Percentiles rank a stretch among this genome's conserved stretches.
Evolutionary conservation across 2,113 vertebrate species (phyloP).

Genomic region (Todiramphus chloris): DNA sequence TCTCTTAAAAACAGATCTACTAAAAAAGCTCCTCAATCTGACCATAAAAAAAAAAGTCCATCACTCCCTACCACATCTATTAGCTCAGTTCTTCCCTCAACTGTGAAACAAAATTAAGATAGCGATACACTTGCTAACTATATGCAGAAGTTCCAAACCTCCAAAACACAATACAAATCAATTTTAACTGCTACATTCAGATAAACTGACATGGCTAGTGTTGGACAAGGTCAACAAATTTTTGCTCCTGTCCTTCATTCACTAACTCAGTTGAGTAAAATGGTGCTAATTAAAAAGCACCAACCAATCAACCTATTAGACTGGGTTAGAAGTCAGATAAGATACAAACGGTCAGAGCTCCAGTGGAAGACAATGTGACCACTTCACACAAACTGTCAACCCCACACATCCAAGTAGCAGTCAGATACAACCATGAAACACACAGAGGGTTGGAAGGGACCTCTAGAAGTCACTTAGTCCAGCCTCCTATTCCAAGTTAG

Average conservation of each 20-base stretch:
- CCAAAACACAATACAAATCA: neutral
- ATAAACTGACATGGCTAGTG: neutral
- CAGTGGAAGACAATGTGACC: neutral
- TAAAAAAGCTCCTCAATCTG: neutral
- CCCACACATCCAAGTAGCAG: neutral
- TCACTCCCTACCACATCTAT: neutral
- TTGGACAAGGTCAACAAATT: neutral
- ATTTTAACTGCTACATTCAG: neutral
- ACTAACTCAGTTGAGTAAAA: neutral
- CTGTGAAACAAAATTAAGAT: neutral
- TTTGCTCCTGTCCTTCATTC: neutral
- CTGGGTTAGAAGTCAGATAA: neutral
- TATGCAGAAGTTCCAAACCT: neutral
- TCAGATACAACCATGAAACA: neutral
- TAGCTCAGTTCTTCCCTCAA: neutral
- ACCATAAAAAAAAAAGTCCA: neutral
- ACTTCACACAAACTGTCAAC: rapidly evolving
- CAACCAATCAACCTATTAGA: neutral
- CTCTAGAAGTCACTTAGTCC: neutral
- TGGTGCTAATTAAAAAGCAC: neutral
- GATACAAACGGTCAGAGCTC: neutral
- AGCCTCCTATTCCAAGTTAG: neutral
- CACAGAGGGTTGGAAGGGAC: neutral
- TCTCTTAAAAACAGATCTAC: neutral
- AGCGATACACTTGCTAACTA: neutral